Evolutionary conservation across 64 coral and sea anemone genomes (phyloP), one percentile per base, ranked within the genome.

Genomic region (Trachythela sp.): DNA sequence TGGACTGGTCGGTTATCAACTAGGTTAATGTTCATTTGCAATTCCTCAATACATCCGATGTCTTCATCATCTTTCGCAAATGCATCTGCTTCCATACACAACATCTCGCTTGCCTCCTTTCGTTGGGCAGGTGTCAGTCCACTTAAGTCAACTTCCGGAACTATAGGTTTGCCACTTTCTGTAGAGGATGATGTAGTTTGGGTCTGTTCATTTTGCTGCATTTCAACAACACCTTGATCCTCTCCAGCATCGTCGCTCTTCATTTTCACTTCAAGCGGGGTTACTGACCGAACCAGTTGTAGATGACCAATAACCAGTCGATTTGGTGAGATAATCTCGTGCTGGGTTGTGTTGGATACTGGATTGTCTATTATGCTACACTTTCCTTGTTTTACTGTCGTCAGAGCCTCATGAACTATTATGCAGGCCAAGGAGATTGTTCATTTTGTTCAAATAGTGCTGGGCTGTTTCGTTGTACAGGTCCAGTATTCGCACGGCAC

Each of bases 301-400:
- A 93, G 54, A 29, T 40, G 60, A 89, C 88, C 88, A 45, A 93
- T 30, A 13, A 86, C 30, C 39, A 88, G 84, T 40, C 88, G 56
- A 70, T 80, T 87, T 87, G 85, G 35, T 86, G 83, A 90, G 7
- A 50, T 42, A 75, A 89, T 86, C 9, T 89, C 88, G 70, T 87
- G 88, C 52, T 93, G 88, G 33, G 84, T 89, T 67, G 86, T 88
- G 88, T 89, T 92, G 86, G 87, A 56, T 40, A 93, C 80, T 40
- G 72, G 83, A 31, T 89, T 84, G 36, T 87, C 71, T 35, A 38
- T 77, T 32, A 77, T 26, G 36, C 71, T 77, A 38, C 71, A 35
- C 71, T 77, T 77, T 38, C 71, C 71, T 77, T 38, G 29, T 35
- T 77, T 77, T n/a, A 77, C 30, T 77, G 31, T 34, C 17, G 36